Percentiles rank a stretch among this genome's conserved stretches.
These are phyloP conservation scores for Drosophila nr. perissopoda DNA, from an alignment of 2,888 invertebrate genomes.

Conservation along the genomic window DNA sequence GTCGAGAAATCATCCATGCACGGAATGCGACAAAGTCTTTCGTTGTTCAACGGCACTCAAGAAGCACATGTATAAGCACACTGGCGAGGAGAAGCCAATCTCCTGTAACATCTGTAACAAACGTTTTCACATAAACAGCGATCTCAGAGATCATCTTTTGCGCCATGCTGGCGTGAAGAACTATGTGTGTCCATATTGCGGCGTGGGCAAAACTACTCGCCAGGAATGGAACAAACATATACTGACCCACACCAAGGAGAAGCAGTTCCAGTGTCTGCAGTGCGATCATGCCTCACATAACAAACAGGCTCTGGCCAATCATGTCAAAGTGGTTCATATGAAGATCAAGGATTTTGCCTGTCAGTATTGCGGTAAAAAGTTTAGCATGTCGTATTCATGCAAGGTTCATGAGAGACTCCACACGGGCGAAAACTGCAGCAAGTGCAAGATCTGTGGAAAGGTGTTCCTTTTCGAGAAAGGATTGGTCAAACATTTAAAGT, in stretches of 20 bases:
- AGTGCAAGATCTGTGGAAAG: constrained; percentile 81
- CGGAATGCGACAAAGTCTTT: constrained; percentile 82
- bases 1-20: constrained; percentile 72
- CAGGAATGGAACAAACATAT: constrained; percentile 83
- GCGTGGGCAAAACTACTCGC: constrained; percentile 82
- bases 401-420: constrained; percentile 81
- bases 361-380: constrained; percentile 81
- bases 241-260: constrained; percentile 82
- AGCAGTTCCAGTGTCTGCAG: constrained; percentile 79
- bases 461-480: constrained; percentile 80
- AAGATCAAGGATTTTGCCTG: constrained; percentile 82
- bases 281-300: constrained; percentile 81
- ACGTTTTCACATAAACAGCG: constrained; percentile 82
- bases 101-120: constrained; percentile 82
- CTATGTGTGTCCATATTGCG: constrained; percentile 83
- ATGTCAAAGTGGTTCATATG: constrained; percentile 80
- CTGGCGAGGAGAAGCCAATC: constrained; percentile 82
- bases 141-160: constrained; percentile 82
- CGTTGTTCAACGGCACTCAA: constrained; percentile 82
- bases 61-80: constrained; percentile 83
- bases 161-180: constrained; percentile 84
- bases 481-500: constrained; percentile 77
- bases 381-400: constrained; percentile 78
- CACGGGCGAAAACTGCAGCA: constrained; percentile 79
- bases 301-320: constrained; percentile 81